Conservation (phyloP, 2,797 vertebrate genomes). For the Linurgus olivaceus region DNA sequence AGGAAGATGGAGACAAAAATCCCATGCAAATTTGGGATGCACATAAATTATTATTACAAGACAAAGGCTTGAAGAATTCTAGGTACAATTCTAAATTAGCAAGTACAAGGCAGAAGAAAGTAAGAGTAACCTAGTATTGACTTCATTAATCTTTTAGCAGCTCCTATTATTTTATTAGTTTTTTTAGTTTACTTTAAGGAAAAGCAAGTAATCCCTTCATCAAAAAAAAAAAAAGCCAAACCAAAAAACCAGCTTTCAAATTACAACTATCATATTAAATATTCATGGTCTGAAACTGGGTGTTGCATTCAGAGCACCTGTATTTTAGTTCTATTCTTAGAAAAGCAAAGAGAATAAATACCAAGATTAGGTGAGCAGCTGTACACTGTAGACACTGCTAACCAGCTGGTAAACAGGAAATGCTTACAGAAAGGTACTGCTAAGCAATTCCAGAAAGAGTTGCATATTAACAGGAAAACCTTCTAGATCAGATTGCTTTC, state of each 20-base stretch:
- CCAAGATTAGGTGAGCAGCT: background rate
- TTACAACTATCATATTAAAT: background rate
- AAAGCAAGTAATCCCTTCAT: background rate
- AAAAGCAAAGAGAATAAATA: background rate
- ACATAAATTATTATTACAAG: background rate
- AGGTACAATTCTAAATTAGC: background rate
- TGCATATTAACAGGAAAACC: background rate
- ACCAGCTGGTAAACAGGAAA: background rate
- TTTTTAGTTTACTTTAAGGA: background rate
- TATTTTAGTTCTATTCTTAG: background rate
- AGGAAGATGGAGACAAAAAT: background rate
- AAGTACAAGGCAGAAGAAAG: background rate
- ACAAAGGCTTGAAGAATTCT: background rate
- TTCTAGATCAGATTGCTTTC: background rate
- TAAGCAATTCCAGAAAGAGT: background rate
- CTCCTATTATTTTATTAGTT: background rate
- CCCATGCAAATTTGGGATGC: background rate
- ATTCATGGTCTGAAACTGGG: background rate
- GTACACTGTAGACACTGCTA: background rate
- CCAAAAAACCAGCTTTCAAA: background rate
- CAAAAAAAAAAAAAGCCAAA: background rate
- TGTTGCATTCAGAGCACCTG: background rate
- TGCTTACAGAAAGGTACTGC: background rate
- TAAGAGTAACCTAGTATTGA: background rate
- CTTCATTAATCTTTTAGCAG: background rate